Evolutionary conservation across 2,797 vertebrate genomes (phyloP).

Genomic region (Pseudochirops cupreus): DNA sequence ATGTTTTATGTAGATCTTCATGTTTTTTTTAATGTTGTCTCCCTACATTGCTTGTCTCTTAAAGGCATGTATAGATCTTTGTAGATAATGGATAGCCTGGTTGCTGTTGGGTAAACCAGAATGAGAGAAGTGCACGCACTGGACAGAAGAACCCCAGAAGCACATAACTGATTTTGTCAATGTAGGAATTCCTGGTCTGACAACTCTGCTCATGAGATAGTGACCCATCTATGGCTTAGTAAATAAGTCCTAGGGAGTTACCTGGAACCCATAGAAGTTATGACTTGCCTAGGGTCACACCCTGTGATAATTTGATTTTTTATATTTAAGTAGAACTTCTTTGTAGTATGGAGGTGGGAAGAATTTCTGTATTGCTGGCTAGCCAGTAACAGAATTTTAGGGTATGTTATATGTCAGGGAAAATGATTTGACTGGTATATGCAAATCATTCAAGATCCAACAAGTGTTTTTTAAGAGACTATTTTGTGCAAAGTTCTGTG

Average conservation of each 20-base stretch:
- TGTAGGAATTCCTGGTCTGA: neutral
- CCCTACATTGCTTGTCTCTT: neutral
- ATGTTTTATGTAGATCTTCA: constrained; percentile 44
- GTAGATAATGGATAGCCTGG: neutral
- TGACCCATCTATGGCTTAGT: neutral
- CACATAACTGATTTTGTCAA: neutral
- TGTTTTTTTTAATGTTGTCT: constrained; percentile 30
- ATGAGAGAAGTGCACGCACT: neutral
- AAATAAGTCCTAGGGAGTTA: neutral
- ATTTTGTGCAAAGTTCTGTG: neutral
- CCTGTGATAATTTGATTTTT: neutral
- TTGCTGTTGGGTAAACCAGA: constrained; percentile 39
- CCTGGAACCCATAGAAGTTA: neutral
- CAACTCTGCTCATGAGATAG: neutral
- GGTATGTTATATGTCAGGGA: constrained; percentile 16
- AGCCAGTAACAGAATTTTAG: constrained; percentile 18
- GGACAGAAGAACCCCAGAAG: neutral
- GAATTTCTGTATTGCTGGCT: constrained; percentile 11
- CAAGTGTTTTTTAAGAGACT: neutral
- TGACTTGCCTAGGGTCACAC: neutral
- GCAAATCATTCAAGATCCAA: constrained; percentile 4
- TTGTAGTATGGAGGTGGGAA: neutral
- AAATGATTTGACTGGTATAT: constrained; percentile 36
- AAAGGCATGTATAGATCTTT: neutral
- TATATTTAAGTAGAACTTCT: neutral